Percentiles rank a stretch among this genome's conserved stretches.
Conservation (phyloP, 2,797 vertebrate species). For the Tenualosa ilisha region DNA sequence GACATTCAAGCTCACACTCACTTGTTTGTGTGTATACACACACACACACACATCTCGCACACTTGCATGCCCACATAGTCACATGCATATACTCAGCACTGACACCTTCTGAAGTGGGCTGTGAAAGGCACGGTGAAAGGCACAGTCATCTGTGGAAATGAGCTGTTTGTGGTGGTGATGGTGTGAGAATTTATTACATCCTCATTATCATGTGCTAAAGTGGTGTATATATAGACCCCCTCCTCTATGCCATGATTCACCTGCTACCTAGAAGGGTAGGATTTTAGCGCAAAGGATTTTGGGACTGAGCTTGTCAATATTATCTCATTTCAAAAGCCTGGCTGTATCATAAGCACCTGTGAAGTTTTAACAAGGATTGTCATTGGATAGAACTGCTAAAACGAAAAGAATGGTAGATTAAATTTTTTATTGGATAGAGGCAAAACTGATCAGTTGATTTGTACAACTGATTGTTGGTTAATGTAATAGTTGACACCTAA, state of each 20-base stretch:
- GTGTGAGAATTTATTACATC: neutral
- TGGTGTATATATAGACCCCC: neutral
- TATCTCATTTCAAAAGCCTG: neutral
- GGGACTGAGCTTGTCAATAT: neutral
- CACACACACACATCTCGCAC: neutral
- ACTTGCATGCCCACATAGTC: neutral
- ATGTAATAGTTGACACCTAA: too few relatives aligned
- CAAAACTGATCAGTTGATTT: too few relatives aligned
- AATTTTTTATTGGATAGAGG: too few relatives aligned
- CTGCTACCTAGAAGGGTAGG: neutral
- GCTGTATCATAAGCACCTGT: neutral
- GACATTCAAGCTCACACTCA: neutral
- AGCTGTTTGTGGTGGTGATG: neutral
- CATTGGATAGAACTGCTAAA: too few relatives aligned
- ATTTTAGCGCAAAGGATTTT: neutral
- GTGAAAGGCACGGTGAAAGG: neutral
- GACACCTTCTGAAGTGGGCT: neutral
- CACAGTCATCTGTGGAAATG: neutral
- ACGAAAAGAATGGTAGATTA: too few relatives aligned
- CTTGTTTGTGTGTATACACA: neutral
- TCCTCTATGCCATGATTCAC: neutral
- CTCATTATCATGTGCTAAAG: neutral
- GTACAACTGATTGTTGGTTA: too few relatives aligned
- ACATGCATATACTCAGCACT: neutral
- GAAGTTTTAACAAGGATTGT: too few relatives aligned